A percentile compares a stretch with the other conserved stretches of the same genome.
Conservation (phyloP, 2,888 invertebrate genomes). For the Pheosia gnoma region DNA sequence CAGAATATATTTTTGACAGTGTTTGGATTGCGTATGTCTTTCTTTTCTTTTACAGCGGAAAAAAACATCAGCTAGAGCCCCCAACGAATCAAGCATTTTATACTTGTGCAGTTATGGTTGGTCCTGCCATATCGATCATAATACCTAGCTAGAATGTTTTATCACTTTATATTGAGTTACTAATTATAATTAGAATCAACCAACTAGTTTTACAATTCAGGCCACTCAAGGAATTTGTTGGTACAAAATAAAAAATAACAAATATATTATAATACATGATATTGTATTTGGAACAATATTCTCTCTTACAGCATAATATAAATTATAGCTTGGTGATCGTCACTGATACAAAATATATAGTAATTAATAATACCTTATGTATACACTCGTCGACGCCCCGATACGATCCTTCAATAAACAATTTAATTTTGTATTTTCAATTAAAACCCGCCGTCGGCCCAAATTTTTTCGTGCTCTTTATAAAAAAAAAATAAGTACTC, state of each 20-base stretch:
- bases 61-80: no score
- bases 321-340: constrained; percentile 73
- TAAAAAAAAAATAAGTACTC: not conserved
- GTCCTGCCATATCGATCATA: no score
- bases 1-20: no score
- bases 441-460: constrained; percentile 50
- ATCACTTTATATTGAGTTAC: no score
- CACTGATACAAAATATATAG: constrained; percentile 78
- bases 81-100: no score
- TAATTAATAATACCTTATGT: constrained; percentile 69
- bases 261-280: constrained; percentile 65
- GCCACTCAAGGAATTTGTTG: not conserved
- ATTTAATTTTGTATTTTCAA: constrained; percentile 39
- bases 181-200: no score
- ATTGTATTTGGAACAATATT: constrained; percentile 77
- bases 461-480: constrained; percentile 1
- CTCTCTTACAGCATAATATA: constrained; percentile 72
- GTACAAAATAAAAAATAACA: constrained; percentile 28
- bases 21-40: no score
- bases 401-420: constrained; percentile 46
- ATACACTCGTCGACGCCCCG: constrained; percentile 52
- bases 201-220: not conserved
- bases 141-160: no score
- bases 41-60: no score
- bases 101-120: no score